phyloP scores from a whole-genome alignment of 2,888 invertebrate species.

The Eupithecia exiguata region DNA sequence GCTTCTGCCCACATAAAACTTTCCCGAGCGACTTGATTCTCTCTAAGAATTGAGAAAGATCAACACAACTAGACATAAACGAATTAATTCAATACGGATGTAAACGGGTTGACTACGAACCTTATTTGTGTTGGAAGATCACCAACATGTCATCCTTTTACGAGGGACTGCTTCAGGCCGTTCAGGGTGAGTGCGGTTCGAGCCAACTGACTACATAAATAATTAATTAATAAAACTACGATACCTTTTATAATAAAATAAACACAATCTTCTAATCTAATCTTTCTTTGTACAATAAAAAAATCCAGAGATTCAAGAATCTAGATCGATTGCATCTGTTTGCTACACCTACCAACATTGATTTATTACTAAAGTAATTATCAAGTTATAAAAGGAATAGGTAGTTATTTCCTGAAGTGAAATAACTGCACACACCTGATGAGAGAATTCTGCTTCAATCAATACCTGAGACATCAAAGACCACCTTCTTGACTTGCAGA shows the following conservation, averaged over 20 bases:
- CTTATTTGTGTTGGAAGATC: too few relatives aligned
- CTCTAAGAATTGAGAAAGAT: background rate
- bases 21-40: background rate
- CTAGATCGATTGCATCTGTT: background rate
- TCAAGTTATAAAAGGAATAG: background rate
- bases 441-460: slow-evolving; percentile 11
- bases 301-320: background rate
- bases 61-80: too few relatives aligned
- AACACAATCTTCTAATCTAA: too few relatives aligned
- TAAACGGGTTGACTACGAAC: too few relatives aligned
- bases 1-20: background rate
- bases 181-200: too few relatives aligned
- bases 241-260: too few relatives aligned
- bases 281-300: too few relatives aligned
- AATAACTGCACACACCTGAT: slow-evolving; percentile 13
- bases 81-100: too few relatives aligned
- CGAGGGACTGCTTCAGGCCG: too few relatives aligned
- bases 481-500: background rate
- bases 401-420: background rate
- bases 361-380: slow-evolving; percentile 3
- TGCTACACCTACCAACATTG: background rate
- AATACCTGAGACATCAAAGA: background rate
- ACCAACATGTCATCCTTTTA: too few relatives aligned
- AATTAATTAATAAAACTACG: too few relatives aligned
- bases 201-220: too few relatives aligned